A percentile compares a stretch with the other conserved stretches of the same genome.
phyloP scores from a whole-genome alignment of 2,113 vertebrate genomes.

The Rhinoptilus africanus region DNA sequence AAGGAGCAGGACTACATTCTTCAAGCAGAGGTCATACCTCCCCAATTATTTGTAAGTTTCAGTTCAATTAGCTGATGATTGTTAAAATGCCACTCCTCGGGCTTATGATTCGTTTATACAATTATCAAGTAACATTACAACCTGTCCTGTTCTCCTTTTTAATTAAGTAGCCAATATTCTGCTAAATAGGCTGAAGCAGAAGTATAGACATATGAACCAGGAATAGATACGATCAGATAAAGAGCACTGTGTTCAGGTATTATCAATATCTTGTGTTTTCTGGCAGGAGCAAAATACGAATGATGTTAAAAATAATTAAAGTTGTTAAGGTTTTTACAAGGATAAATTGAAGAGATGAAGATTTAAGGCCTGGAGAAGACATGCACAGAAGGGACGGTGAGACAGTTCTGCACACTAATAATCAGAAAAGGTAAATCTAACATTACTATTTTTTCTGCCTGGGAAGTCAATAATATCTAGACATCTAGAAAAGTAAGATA shows the following conservation, averaged over 20 bases:
- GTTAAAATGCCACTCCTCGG: not conserved
- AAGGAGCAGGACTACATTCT: not conserved
- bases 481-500: not conserved
- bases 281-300: not conserved
- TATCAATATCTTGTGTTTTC: not conserved
- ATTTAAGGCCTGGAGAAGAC: not conserved
- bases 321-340: not conserved
- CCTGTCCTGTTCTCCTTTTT: not conserved
- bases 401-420: not conserved
- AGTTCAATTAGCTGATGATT: not conserved
- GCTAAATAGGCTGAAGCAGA: not conserved
- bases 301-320: not conserved
- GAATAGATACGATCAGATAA: not conserved
- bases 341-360: not conserved
- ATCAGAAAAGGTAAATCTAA: not conserved
- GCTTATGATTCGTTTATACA: not conserved
- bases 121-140: not conserved
- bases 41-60: not conserved
- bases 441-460: not conserved
- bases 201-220: accelerated
- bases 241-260: not conserved
- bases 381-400: not conserved
- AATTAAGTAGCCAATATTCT: not conserved
- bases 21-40: not conserved
- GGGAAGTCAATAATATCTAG: not conserved